A percentile compares a stretch with the other conserved stretches of the same genome.
Evolutionary conservation across 2,888 invertebrate species (phyloP).

Genomic region (Drosophila anceps): DNA sequence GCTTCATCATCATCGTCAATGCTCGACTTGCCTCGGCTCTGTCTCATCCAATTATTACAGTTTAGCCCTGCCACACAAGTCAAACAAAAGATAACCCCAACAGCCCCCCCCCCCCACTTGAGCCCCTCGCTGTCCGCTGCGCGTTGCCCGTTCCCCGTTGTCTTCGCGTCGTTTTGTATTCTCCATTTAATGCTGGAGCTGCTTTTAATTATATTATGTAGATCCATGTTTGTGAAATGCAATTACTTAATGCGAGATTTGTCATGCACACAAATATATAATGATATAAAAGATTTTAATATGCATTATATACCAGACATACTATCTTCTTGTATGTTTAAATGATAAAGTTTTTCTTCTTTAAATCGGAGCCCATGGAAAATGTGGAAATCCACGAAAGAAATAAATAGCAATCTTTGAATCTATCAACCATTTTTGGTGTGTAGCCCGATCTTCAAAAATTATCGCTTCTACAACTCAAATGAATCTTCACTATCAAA

Average conservation of each 20-base stretch:
- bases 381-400: neutral
- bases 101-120: neutral
- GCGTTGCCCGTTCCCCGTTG: too few species aligned
- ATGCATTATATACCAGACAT: neutral
- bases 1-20: slow-evolving; percentile 29
- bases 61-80: slow-evolving; percentile 76
- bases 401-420: too few species aligned
- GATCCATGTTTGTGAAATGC: slow-evolving; percentile 10
- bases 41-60: slow-evolving; percentile 77
- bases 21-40: slow-evolving; percentile 29
- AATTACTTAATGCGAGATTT: slow-evolving; percentile 14
- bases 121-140: neutral
- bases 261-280: neutral
- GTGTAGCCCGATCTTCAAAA: too few species aligned
- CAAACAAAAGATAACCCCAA: slow-evolving; percentile 65
- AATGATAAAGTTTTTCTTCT: neutral
- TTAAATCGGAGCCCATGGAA: neutral
- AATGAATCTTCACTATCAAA: too few species aligned
- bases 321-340: neutral
- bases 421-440: too few species aligned
- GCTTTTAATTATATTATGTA: slow-evolving; percentile 32
- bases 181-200: slow-evolving; percentile 16
- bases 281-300: neutral
- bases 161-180: neutral
- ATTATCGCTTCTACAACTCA: too few species aligned